phyloP scores from a whole-genome alignment of 2,113 vertebrate species.

The Tupaia chinensis region DNA sequence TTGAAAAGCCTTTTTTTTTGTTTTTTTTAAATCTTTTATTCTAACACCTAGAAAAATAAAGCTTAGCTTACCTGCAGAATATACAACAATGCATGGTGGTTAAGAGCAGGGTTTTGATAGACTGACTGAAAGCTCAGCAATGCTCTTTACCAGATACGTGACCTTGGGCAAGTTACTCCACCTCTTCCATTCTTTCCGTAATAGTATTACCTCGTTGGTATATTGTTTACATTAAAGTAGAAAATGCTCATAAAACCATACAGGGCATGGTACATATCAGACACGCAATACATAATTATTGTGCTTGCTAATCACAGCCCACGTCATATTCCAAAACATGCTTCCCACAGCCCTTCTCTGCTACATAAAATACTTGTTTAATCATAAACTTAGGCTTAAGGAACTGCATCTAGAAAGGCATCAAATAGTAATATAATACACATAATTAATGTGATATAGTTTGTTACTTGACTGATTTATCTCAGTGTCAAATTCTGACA shows the following conservation, averaged over 20 bases:
- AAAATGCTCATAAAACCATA: not conserved
- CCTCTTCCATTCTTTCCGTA: not conserved
- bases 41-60: not conserved
- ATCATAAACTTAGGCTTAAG: conserved; percentile 11
- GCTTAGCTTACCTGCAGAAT: not conserved
- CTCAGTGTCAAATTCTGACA: not conserved
- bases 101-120: not conserved
- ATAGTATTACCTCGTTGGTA: not conserved
- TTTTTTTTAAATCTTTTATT: not conserved
- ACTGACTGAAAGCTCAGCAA: not conserved
- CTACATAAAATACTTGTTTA: not conserved
- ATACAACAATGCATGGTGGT: not conserved
- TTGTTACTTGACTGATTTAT: not conserved
- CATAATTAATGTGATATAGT: not conserved
- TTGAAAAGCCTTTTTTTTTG: not conserved
- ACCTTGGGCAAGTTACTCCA: not conserved
- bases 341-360: not conserved
- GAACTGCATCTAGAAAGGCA: not conserved
- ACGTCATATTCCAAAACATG: not conserved
- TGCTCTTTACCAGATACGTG: not conserved
- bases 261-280: not conserved
- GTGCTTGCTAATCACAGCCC: not conserved
- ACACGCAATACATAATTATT: not conserved
- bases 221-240: not conserved
- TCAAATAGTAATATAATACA: not conserved